These are phyloP conservation scores for Pseudolaguvia tuberculata DNA, from an alignment of 2,113 vertebrate genomes.

Conservation along the genomic window DNA sequence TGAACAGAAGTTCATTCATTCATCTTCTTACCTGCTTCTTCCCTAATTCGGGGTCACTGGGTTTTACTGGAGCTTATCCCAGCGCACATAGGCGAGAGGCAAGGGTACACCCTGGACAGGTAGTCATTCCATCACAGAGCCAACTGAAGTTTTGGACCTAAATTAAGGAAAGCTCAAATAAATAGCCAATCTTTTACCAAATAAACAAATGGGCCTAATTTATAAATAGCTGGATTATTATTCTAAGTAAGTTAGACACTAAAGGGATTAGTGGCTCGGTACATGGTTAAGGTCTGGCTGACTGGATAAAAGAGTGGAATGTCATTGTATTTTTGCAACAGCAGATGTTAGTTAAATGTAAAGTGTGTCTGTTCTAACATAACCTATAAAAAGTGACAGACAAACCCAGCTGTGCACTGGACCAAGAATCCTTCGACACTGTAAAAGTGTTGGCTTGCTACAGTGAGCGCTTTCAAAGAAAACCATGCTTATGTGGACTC, in stretches of 20 bases:
- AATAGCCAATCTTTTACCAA: neutral
- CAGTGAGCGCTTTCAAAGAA: conserved; percentile 41
- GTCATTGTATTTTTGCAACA: neutral
- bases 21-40: too few species aligned
- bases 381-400: conserved; percentile 17
- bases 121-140: too few species aligned
- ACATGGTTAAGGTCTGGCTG: neutral
- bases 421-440: conserved; percentile 33
- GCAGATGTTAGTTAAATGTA: conserved; percentile 18
- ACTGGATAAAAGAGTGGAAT: neutral
- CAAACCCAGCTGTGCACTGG: conserved; percentile 20
- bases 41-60: too few species aligned
- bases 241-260: too few species aligned
- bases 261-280: neutral
- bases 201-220: neutral
- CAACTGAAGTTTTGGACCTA: neutral
- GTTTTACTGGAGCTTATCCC: too few species aligned
- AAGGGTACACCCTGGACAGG: too few species aligned
- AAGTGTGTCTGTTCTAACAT: conserved; percentile 1
- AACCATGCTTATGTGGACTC: conserved; percentile 46
- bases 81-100: too few species aligned
- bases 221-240: neutral
- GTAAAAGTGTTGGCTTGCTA: conserved; percentile 30
- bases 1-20: neutral
- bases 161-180: neutral